phyloP scores from a whole-genome alignment of 2,888 invertebrate species.

The Calephelis perditalis region DNA sequence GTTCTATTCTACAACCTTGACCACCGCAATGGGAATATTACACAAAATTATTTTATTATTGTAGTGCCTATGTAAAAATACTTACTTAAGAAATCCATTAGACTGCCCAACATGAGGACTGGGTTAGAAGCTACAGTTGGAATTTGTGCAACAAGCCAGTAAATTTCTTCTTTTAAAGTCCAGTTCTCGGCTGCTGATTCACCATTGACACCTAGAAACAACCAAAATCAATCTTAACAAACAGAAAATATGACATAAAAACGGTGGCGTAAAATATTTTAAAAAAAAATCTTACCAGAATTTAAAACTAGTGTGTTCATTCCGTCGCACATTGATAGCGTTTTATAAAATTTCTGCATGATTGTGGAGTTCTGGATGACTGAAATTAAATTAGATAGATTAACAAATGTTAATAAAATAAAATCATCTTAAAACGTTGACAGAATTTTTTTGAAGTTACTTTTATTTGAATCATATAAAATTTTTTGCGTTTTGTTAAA shows the following conservation, averaged over 20 bases:
- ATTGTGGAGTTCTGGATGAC: conserved; percentile 87
- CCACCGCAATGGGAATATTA: too few relatives aligned
- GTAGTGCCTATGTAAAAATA: conserved; percentile 20
- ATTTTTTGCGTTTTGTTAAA: too few relatives aligned
- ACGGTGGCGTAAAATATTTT: not conserved
- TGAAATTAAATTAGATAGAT: conserved; percentile 38
- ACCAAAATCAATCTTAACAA: conserved; percentile 55
- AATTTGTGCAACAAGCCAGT: conserved; percentile 87
- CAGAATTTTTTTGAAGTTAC: too few relatives aligned
- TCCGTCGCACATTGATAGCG: conserved; percentile 84
- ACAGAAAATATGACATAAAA: not conserved
- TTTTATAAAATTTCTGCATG: conserved; percentile 89
- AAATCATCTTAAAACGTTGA: too few relatives aligned
- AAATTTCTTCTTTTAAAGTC: conserved; percentile 92
- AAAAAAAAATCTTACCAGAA: conserved; percentile 40
- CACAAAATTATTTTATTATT: too few relatives aligned
- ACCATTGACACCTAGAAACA: conserved; percentile 29
- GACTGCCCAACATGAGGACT: conserved; percentile 85
- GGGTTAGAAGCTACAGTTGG: conserved; percentile 87
- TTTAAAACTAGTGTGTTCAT: conserved; percentile 46
- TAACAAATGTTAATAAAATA: too few relatives aligned
- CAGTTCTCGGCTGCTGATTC: conserved; percentile 78
- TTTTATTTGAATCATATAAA: too few relatives aligned
- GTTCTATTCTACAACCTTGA: too few relatives aligned
- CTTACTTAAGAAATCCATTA: conserved; percentile 83